phyloP scores from a whole-genome alignment of 2,113 vertebrate genomes.

The Antennarius striatus region DNA sequence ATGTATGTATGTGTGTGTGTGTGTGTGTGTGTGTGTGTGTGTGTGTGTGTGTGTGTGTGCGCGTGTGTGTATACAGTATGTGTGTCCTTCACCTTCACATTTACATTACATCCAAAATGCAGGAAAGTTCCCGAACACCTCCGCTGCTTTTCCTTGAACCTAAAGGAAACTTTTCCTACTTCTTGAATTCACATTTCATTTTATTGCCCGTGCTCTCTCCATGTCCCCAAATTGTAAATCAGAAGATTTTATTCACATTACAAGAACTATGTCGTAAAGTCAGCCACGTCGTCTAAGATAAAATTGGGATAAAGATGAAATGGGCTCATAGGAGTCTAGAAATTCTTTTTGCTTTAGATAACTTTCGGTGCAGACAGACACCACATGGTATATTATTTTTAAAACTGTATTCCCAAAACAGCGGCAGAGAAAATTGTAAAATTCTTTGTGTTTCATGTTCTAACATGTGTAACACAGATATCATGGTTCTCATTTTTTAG shows the following conservation, averaged over 20 bases:
- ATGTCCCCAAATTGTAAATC: conserved; percentile 32
- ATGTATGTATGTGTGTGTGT: too few relatives aligned
- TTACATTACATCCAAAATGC: conserved; percentile 23
- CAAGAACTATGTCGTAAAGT: conserved; percentile 38
- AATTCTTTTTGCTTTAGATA: conserved; percentile 49
- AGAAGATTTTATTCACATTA: conserved; percentile 37
- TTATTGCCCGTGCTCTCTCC: conserved; percentile 47
- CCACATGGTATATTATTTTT: conserved; percentile 55
- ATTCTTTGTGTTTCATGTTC: conserved; percentile 39
- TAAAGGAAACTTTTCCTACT: conserved; percentile 15
- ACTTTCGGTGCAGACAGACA: conserved; percentile 53
- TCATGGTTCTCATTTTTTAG: not conserved
- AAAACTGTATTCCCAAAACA: conserved; percentile 19
- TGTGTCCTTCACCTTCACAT: conserved; percentile 27
- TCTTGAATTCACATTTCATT: conserved; percentile 35
- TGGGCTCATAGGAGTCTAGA: conserved; percentile 14
- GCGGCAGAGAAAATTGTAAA: conserved; percentile 21
- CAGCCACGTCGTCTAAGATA: conserved; percentile 41
- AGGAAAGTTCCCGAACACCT: conserved; percentile 37
- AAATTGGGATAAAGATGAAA: conserved; percentile 17
- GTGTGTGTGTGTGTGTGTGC: too few relatives aligned
- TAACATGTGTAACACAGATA: conserved; percentile 8
- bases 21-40: too few relatives aligned
- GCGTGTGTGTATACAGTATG: too few relatives aligned
- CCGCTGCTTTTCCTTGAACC: conserved; percentile 26